Evolutionary conservation across 2,888 invertebrate species (phyloP), one percentile per base, ranked within the genome.

Genomic region (Heteromyza rotundicornis): DNA sequence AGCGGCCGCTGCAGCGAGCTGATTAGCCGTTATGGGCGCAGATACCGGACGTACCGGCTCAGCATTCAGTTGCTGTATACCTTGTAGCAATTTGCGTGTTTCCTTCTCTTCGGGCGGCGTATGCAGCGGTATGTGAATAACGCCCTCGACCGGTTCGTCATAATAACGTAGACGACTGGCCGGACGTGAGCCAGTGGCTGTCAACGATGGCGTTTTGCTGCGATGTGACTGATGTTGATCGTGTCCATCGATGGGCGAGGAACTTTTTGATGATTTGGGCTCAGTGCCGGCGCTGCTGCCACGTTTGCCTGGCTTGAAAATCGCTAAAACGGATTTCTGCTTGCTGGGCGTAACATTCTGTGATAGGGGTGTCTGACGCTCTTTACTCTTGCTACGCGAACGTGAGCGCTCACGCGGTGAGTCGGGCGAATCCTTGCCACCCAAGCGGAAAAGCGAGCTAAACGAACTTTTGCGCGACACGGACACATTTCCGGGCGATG

Each of bases 401-500:
- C 89, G 84, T 40, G 79, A 77, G 24, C 79, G 71, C 52, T 84
- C 83, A 2, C 82, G 76, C 0, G 82, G 82, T 2, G 82, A 83
- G 44, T 83, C 83, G 1, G 82, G 83, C 0, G 83, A 82, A 47
- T 83, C 90, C 70, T 89, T 89, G 67, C 91, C 89, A 2, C 63
- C 63, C 56, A 79, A 66, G 0, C 79, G 79, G 32, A 94, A 94
- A 49, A 94, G 82, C 2, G 92, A 92, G 62, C 91, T 90, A 76
- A 93, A 92, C 32, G 92, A 93, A 71, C 91, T 92, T 80, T 92
- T 92, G 40, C 93, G 86, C 0, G 92, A 92, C 0, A 88, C 85
- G 0, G 87, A 86, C 0, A 84, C 84, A 1, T 87, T 87, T 1
- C 87, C 86, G 0, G 92, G 92, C 1, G 93, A 92, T 0, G 92